Percentiles rank a stretch among this genome's conserved stretches.
phyloP scores from a whole-genome alignment of 2,113 vertebrate genomes.

The Proteles cristata region DNA sequence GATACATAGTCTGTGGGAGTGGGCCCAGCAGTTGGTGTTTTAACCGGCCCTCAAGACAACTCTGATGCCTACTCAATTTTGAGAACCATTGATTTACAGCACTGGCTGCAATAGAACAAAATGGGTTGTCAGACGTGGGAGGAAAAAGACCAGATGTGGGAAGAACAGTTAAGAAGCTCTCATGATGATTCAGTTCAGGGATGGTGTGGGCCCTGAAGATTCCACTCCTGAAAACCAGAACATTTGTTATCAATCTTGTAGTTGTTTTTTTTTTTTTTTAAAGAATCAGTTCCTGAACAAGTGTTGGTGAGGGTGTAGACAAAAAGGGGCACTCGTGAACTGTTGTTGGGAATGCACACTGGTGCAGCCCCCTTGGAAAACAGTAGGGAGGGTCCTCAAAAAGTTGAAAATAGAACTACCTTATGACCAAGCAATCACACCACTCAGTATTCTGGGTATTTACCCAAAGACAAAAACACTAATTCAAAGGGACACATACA shows the following conservation, averaged over 20 bases:
- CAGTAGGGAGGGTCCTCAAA: background rate
- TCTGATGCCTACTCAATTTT: background rate
- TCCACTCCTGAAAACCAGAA: constrained; percentile 21
- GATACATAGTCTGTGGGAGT: background rate
- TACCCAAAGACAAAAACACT: background rate
- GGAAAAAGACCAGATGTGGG: background rate
- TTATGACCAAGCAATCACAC: background rate
- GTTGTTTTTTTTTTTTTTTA: background rate
- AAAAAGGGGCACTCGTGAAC: background rate
- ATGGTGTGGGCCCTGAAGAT: background rate
- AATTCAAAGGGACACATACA: background rate
- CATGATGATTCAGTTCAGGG: constrained; percentile 26
- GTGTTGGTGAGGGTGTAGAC: background rate
- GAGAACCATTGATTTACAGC: background rate
- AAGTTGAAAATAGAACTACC: background rate
- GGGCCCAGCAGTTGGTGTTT: background rate
- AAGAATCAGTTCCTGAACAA: background rate
- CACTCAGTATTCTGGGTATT: background rate
- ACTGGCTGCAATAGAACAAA: background rate
- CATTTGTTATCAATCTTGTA: background rate
- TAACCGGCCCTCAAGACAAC: background rate
- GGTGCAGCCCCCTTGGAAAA: background rate
- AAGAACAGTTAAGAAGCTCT: background rate
- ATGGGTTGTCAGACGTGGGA: background rate
- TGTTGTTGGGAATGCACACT: background rate